Base-by-base conservation (phyloP, 2,888 invertebrate genomes). In the Drosophila borborema region DNA sequence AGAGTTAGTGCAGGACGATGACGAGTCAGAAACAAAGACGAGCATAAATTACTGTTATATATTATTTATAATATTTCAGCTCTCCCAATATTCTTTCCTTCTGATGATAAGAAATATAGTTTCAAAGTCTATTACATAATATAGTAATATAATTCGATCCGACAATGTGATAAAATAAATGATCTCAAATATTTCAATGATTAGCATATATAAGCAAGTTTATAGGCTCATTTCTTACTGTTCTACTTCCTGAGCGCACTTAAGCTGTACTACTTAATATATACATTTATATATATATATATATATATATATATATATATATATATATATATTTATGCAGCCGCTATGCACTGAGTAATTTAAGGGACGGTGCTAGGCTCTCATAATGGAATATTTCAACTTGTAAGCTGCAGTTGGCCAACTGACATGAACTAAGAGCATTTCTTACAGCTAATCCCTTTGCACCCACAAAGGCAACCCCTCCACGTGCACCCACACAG, bases 391-490 rank as follows among this genome's bases (percentile, higher is more conserved):
- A 36, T 18, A 66, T 34, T 48, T 46, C 18, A 66, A 14, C 53
- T 54, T 23, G 51, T 54, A 54, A 54, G 53, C 54, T 54, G 46
- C 41, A 46, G 51, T 65, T 45, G 51, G 65, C 36, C 36, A 31
- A 53, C 38, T 45, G 28, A 20, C 65, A 36, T 28, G 34, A 45
- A 46, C 54, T 72, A 49, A 53, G 53, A 53, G 64, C 41, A 72
- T 59, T 60, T 55, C 40, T 45, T 20, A 43, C 28, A 18, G 45
- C 40, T 63, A 73, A 68, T 69, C 58, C 48, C 48, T 18, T 73
- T 51, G 56, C 14, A 20, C 18, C 45, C 34, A 43, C 48, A 7
- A n/a, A 49, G 28, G 28, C 10, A 9, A 3, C 0, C 28, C n/a
- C 28, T 38, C 38, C 5, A 2, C 34, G 7, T 10, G 23, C 28